phyloP scores from a whole-genome alignment of 2,888 invertebrate genomes.

The Podotricha telesiphe region DNA sequence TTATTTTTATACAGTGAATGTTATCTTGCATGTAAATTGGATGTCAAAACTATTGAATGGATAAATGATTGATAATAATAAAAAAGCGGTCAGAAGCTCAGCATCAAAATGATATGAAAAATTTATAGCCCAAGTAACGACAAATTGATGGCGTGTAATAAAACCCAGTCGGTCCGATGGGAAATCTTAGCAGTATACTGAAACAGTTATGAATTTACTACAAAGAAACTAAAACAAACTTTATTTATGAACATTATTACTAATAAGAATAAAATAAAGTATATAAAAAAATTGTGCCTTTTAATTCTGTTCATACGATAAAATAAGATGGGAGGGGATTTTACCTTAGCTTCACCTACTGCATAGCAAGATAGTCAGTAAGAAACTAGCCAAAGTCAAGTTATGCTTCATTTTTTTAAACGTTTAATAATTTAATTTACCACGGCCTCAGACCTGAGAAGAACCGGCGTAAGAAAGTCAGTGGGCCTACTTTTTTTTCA shows the following conservation, averaged over 20 bases:
- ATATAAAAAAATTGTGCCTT: too few relatives aligned
- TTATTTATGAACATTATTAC: not conserved
- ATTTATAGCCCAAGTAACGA: constrained; percentile 39
- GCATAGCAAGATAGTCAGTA: too few relatives aligned
- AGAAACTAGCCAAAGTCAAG: too few relatives aligned
- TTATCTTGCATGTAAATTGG: constrained; percentile 10
- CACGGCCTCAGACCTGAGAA: too few relatives aligned
- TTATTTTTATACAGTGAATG: not conserved
- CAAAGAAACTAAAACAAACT: not conserved
- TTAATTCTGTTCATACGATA: too few relatives aligned
- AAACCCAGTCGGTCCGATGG: constrained; percentile 40
- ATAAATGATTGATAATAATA: constrained; percentile 34
- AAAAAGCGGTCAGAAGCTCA: constrained; percentile 33
- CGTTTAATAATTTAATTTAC: too few relatives aligned
- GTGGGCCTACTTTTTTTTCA: too few relatives aligned
- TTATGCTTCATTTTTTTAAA: too few relatives aligned
- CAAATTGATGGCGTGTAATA: constrained; percentile 42
- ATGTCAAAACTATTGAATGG: constrained; percentile 27
- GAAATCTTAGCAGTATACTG: constrained; percentile 45
- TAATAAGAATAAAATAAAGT: too few relatives aligned
- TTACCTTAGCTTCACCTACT: too few relatives aligned
- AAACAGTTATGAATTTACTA: constrained; percentile 25
- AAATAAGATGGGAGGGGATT: too few relatives aligned
- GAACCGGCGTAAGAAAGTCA: too few relatives aligned
- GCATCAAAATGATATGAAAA: constrained; percentile 35